Evolutionary conservation across 2,113 vertebrate genomes (phyloP).

Genomic region (Neogale vison): DNA sequence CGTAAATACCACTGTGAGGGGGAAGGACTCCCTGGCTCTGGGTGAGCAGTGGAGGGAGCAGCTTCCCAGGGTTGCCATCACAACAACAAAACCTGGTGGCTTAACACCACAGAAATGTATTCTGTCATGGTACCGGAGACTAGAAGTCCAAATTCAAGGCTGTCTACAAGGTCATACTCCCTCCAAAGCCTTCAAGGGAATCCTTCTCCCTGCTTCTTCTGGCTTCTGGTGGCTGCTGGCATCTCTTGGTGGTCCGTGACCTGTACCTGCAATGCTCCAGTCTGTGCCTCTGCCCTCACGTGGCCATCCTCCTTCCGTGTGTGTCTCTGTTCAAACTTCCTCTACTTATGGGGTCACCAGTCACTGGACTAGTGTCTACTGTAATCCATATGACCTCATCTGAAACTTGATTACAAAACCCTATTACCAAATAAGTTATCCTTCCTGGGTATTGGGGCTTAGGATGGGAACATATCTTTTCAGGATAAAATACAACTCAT

Average conservation of each 20-base stretch:
- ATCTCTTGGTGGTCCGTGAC: not conserved
- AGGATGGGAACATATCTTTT: not conserved
- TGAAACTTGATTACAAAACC: not conserved
- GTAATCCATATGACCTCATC: not conserved
- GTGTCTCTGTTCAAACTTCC: not conserved
- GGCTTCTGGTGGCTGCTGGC: not conserved
- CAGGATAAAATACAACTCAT: not conserved
- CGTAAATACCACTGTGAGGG: not conserved
- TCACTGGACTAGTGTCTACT: not conserved
- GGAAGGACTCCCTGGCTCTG: not conserved
- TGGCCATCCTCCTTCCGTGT: not conserved
- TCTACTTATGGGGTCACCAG: not conserved
- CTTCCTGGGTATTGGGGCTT: not conserved
- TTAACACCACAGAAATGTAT: not conserved
- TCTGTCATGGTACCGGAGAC: not conserved
- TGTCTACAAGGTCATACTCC: not conserved
- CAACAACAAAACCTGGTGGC: not conserved
- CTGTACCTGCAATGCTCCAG: not conserved
- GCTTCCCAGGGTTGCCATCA: not conserved
- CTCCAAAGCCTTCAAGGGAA: not conserved
- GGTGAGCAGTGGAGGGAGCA: not conserved
- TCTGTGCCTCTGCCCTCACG: not conserved
- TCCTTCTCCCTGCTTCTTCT: not conserved
- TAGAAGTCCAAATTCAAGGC: not conserved
- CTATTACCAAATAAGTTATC: not conserved